These are phyloP conservation scores for Hippoglossus stenolepis DNA, from an alignment of 2,113 vertebrate species.

Conservation along the genomic window DNA sequence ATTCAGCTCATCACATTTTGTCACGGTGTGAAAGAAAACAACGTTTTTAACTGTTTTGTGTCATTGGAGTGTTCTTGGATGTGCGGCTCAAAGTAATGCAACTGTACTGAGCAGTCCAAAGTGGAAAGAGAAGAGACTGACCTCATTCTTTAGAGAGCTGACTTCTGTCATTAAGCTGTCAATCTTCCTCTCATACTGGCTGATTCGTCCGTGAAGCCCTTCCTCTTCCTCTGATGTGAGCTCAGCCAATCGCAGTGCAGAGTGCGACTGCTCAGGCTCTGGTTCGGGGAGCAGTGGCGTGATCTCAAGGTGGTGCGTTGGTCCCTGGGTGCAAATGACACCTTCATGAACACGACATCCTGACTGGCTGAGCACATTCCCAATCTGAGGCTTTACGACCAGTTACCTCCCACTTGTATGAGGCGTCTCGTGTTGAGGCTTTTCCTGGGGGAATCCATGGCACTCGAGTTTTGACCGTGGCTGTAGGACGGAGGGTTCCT, in stretches of 20 bases:
- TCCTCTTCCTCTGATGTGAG: constrained; percentile 90
- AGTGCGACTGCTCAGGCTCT: constrained; percentile 75
- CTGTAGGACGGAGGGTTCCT: constrained; percentile 71
- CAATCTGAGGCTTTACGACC: background rate
- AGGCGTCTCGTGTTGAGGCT: constrained; percentile 78
- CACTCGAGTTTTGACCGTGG: constrained; percentile 86
- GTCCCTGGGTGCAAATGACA: constrained; percentile 76
- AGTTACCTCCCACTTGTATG: constrained; percentile 92
- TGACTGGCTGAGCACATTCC: background rate
- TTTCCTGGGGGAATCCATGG: constrained; percentile 93
- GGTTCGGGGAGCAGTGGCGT: constrained; percentile 74
- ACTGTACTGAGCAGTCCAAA: background rate
- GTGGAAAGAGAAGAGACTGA: constrained; percentile 47
- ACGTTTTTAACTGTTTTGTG: too few species aligned
- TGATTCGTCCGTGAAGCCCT: constrained; percentile 83
- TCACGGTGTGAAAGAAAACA: too few species aligned
- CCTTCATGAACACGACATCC: background rate
- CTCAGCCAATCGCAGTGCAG: constrained; percentile 86
- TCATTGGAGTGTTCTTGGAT: too few species aligned
- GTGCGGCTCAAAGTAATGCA: too few species aligned
- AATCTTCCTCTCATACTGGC: constrained; percentile 90
- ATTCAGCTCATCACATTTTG: too few species aligned
- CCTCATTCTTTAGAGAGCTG: constrained; percentile 90
- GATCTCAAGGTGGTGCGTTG: constrained; percentile 84
- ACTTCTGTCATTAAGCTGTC: constrained; percentile 88